A percentile compares a stretch with the other conserved stretches of the same genome.
Conservation (phyloP, 2,888 invertebrate genomes). For the Scaptomyza parva region DNA sequence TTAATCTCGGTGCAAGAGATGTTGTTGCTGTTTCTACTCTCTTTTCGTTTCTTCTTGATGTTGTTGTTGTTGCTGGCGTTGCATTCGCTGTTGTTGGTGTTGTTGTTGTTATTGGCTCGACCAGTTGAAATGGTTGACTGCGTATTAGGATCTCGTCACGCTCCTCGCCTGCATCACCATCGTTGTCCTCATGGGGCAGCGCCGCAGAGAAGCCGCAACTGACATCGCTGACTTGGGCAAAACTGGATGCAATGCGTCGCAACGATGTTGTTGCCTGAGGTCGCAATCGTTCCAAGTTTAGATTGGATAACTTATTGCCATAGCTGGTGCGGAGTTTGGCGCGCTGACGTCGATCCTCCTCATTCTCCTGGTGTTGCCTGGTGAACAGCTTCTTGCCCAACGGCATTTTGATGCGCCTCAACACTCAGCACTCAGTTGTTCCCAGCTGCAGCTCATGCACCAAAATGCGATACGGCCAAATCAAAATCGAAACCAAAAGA, state of each 20-base stretch:
- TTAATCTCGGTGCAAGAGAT: neutral
- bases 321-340: slow-evolving; percentile 59
- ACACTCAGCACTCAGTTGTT: too few species aligned
- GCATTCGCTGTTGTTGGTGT: too few species aligned
- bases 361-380: slow-evolving; percentile 7
- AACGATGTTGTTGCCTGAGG: slow-evolving; percentile 24
- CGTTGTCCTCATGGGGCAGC: slow-evolving; percentile 55
- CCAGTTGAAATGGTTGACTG: slow-evolving; percentile 52
- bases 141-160: slow-evolving; percentile 56
- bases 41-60: too few species aligned
- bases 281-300: slow-evolving; percentile 47
- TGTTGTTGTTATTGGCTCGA: neutral
- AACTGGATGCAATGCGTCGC: slow-evolving; percentile 68
- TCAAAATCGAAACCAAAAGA: slow-evolving; percentile 9
- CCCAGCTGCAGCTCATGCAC: neutral
- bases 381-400: slow-evolving; percentile 35
- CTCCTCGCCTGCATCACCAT: slow-evolving; percentile 60
- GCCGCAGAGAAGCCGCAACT: slow-evolving; percentile 41
- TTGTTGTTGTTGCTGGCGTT: neutral
- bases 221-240: slow-evolving; percentile 55
- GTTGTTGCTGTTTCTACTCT: neutral
- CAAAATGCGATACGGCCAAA: neutral
- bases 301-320: slow-evolving; percentile 58
- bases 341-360: slow-evolving; percentile 57
- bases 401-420: slow-evolving; percentile 28